phyloP scores from a whole-genome alignment of 2,888 invertebrate genomes.

The Eilema sororculum region DNA sequence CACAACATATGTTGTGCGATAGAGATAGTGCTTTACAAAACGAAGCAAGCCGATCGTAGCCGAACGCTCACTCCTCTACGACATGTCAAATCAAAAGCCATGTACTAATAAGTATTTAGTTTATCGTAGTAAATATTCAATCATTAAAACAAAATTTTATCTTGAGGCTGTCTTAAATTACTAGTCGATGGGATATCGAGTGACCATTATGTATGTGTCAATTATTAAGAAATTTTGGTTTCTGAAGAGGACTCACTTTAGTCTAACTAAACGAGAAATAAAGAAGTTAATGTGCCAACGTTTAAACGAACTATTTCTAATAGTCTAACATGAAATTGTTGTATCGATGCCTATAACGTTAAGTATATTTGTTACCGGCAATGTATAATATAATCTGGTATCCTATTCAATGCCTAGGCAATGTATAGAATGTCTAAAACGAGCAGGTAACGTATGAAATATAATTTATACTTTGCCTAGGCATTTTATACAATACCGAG shows the following conservation, averaged over 20 bases:
- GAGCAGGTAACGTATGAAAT: too few relatives aligned
- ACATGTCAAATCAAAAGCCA: neutral
- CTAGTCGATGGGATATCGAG: conserved; percentile 3
- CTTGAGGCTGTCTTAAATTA: neutral
- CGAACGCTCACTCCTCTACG: neutral
- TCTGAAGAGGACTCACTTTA: conserved; percentile 27
- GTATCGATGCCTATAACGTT: conserved; percentile 37
- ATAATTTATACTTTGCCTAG: too few relatives aligned
- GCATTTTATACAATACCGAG: too few relatives aligned
- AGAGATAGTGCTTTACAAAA: neutral
- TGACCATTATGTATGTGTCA: conserved; percentile 42
- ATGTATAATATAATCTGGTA: too few relatives aligned
- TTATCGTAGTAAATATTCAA: conserved; percentile 1
- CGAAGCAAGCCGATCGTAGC: too few relatives aligned
- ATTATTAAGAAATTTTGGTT: conserved; percentile 44
- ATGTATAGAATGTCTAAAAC: too few relatives aligned
- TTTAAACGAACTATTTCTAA: conserved; percentile 38
- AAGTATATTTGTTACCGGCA: too few relatives aligned
- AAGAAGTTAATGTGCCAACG: conserved; percentile 46
- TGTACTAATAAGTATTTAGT: neutral
- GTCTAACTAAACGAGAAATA: conserved; percentile 27
- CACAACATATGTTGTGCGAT: neutral
- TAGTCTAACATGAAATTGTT: conserved; percentile 28
- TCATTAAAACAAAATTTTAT: neutral
- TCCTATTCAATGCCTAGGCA: too few relatives aligned